A percentile compares a stretch with the other conserved stretches of the same genome.
These are phyloP conservation scores for Benthochromis sp. DNA, from an alignment of 2,113 vertebrate genomes.

Conservation along the genomic window DNA sequence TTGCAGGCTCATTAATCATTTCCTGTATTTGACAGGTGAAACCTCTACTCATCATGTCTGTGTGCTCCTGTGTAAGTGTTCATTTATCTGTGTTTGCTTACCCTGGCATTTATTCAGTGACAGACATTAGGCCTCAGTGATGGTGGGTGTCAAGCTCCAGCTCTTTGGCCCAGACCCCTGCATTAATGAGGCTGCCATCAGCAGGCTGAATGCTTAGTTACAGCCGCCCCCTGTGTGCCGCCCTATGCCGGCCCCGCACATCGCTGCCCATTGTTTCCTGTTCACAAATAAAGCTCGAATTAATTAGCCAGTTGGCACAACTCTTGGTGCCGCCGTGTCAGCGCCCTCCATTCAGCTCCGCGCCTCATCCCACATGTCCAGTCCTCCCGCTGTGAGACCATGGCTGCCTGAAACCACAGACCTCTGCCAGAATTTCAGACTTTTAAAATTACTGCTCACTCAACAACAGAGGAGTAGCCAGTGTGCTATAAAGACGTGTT, in stretches of 20 bases:
- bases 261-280: constrained; percentile 57
- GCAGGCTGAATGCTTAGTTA: constrained; percentile 51
- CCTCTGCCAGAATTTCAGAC: constrained; percentile 25
- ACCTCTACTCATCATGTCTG: constrained; percentile 30
- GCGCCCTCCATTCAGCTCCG: constrained; percentile 21
- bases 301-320: constrained; percentile 62
- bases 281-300: constrained; percentile 61
- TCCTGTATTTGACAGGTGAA: constrained; percentile 41
- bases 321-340: constrained; percentile 24
- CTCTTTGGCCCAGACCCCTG: constrained; percentile 56
- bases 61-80: constrained; percentile 5
- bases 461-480: background rate
- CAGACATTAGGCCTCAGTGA: constrained; percentile 47
- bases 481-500: background rate
- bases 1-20: constrained; percentile 46
- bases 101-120: constrained; percentile 47
- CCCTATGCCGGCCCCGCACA: constrained; percentile 37
- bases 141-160: constrained; percentile 49
- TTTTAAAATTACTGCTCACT: constrained; percentile 30
- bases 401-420: constrained; percentile 13
- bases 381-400: constrained; percentile 28
- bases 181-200: constrained; percentile 65
- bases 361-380: constrained; percentile 30
- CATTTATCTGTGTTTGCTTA: constrained; percentile 47
- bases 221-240: constrained; percentile 56